Conservation (phyloP, 2,888 invertebrate genomes). For the Drosophila stalkeri region DNA sequence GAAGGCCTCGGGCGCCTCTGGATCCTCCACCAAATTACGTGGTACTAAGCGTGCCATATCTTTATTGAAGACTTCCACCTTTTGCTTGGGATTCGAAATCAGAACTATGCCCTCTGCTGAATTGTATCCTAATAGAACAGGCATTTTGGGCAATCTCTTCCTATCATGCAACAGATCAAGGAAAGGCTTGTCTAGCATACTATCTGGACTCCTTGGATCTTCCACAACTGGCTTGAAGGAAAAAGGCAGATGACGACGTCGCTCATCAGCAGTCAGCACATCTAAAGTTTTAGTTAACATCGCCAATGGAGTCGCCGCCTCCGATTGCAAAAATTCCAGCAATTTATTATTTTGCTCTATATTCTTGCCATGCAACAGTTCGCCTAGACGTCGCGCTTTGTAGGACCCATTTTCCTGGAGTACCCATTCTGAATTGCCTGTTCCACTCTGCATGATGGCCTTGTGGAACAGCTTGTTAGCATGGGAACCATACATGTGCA, state of each 20-base stretch:
- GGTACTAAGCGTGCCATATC: conserved; percentile 82
- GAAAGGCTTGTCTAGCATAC: conserved; percentile 81
- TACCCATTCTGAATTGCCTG: conserved; percentile 83
- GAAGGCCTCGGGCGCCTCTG: conserved; percentile 55
- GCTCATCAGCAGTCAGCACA: conserved; percentile 76
- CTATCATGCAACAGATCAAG: conserved; percentile 85
- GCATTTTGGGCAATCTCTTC: conserved; percentile 84
- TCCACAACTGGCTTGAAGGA: conserved; percentile 82
- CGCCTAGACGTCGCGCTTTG: conserved; percentile 73
- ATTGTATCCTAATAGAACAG: conserved; percentile 86
- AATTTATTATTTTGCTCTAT: conserved; percentile 41
- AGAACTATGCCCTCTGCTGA: conserved; percentile 86
- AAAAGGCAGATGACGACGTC: conserved; percentile 76
- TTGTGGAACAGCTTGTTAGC: conserved; percentile 83
- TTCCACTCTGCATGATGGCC: conserved; percentile 83
- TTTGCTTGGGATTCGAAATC: conserved; percentile 68
- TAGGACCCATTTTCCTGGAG: conserved; percentile 68
- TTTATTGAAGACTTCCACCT: conserved; percentile 65
- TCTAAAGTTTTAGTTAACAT: conserved; percentile 53
- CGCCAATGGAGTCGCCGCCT: conserved; percentile 54
- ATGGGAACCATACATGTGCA: conserved; percentile 78
- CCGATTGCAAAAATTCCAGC: conserved; percentile 69
- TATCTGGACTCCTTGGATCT: conserved; percentile 66
- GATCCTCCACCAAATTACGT: conserved; percentile 68
- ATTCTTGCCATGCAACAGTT: conserved; percentile 66